Evolutionary conservation across 2,888 invertebrate genomes (phyloP).

Genomic region (Laothoe populi): DNA sequence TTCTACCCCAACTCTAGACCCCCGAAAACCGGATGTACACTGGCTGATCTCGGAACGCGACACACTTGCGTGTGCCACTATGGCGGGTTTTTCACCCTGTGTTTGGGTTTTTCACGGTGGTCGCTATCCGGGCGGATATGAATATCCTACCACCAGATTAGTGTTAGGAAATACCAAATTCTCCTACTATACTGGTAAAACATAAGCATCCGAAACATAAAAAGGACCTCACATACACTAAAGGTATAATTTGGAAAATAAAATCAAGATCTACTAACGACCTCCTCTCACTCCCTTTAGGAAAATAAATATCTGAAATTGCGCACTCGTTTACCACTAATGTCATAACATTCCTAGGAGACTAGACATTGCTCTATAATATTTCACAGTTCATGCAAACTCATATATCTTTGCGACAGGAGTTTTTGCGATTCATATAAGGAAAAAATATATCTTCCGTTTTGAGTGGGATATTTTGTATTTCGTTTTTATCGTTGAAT

Average conservation of each 20-base stretch:
- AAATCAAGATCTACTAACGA: background rate
- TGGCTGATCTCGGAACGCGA: too few species aligned
- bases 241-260: background rate
- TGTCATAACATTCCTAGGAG: constrained; percentile 1
- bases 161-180: too few species aligned
- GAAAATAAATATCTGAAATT: constrained; percentile 3
- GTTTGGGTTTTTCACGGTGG: too few species aligned
- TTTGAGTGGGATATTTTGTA: background rate
- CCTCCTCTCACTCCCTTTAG: background rate
- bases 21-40: too few species aligned
- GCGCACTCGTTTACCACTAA: background rate
- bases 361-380: background rate
- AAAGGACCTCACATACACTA: background rate
- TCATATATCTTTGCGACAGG: background rate
- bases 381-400: background rate
- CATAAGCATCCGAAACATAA: too few species aligned
- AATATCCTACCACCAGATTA: too few species aligned
- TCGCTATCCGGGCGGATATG: too few species aligned
- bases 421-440: background rate
- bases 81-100: too few species aligned
- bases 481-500: background rate
- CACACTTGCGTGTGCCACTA: too few species aligned
- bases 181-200: too few species aligned
- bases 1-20: too few species aligned
- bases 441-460: background rate